phyloP scores from a whole-genome alignment of 2,888 invertebrate genomes.

The Pasiphila rectangulata region DNA sequence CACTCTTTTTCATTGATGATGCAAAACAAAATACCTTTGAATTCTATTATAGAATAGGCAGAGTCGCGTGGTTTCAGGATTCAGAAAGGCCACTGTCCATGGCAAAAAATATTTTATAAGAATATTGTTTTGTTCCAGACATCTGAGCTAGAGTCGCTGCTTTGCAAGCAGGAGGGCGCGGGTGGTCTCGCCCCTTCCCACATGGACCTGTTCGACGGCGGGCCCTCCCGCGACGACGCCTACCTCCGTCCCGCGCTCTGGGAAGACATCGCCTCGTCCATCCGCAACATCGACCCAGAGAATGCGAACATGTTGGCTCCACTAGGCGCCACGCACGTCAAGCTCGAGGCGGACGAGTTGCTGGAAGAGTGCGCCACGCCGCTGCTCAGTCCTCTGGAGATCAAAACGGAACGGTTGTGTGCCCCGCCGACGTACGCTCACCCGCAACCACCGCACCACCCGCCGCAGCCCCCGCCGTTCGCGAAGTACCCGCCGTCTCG shows the following conservation, averaged over 20 bases:
- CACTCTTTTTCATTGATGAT: no score
- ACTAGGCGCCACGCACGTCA: conserved; percentile 85
- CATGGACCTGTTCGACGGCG: conserved; percentile 79
- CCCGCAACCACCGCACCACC: conserved; percentile 55
- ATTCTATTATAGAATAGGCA: no score
- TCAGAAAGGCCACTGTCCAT: no score
- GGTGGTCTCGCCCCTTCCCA: conserved; percentile 80
- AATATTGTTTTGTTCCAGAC: conserved; percentile 77
- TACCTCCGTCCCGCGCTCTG: conserved; percentile 93
- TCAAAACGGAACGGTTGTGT: conserved; percentile 87
- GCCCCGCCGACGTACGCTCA: conserved; percentile 77
- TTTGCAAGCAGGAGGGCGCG: conserved; percentile 88
- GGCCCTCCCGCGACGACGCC: conserved; percentile 87
- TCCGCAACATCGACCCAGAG: conserved; percentile 94
- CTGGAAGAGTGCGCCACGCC: conserved; percentile 84
- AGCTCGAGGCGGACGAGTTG: conserved; percentile 86
- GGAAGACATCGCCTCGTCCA: conserved; percentile 95
- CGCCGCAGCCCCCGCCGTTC: conserved; percentile 58
- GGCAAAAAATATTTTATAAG: no score
- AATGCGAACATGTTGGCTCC: conserved; percentile 92
- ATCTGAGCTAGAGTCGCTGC: conserved; percentile 89
- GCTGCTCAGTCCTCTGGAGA: conserved; percentile 88
- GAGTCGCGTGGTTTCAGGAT: no score
- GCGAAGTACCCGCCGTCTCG: conserved; percentile 73
- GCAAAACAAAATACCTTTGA: no score